Base-by-base conservation (phyloP, 2,113 vertebrate species). In the Falcunculus frontatus region DNA sequence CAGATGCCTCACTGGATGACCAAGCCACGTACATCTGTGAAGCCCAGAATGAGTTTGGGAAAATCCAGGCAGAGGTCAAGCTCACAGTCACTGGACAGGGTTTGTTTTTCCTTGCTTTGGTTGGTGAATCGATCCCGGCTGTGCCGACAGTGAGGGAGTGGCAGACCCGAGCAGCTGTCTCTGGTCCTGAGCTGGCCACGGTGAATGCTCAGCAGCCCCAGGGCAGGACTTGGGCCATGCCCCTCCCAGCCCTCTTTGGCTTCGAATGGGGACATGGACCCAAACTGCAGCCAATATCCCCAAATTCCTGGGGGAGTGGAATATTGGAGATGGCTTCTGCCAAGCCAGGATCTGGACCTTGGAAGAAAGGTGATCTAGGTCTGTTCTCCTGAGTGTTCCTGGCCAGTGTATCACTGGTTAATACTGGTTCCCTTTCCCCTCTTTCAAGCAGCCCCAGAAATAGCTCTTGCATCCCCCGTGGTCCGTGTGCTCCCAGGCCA, bases 1-100 rank as follows among this genome's bases (percentile, higher is more conserved):
- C 95, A 99, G 99, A 97, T 52, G 97, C 97, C 70, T 98, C 98
- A 8, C 96, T 98, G 27, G 98, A 99, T 75, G 98, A 99, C 95
- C 98, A 99, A 86, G 98, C 97, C 3, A 4, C 86, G 16, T 99
- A 99, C 39, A 42, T 98, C 87, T 99, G 99, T 2, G 98, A 99
- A 96, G 99, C 99, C n/a, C 96, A 97, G 49, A 99, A 99, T 3
- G 96, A 97, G 70, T 99, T 99, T 76, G 99, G 99, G 95, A 98
- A 95, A 80, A 97, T 98, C 90, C 98, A 86, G 62, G 97, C 97
- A 0, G 98, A 98, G 81, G 97, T 98, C 95, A 97, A 96, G 98
- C 98, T 99, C 49, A 68, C 86, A 1, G 98, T 99, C 96, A 98
- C 98, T 0, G 98, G 99, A 82, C 98, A 99, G 3, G 99, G 99